Conservation (phyloP, 2,797 vertebrate species). For the Harpagifer antarcticus region DNA sequence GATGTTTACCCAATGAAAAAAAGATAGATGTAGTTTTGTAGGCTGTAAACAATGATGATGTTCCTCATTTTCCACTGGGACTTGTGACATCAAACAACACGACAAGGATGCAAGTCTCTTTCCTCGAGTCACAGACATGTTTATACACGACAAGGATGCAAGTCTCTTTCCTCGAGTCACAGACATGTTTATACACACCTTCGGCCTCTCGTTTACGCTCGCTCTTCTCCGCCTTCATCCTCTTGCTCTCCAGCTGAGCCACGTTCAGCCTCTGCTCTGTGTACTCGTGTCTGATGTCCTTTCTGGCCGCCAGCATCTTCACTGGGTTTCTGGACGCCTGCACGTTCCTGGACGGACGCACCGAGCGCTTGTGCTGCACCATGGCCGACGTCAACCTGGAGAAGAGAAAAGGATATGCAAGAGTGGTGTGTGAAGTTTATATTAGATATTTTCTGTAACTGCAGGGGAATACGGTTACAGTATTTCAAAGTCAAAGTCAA, state of each 20-base stretch:
- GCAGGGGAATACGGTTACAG: too few species aligned
- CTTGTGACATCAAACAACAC: conserved; percentile 3
- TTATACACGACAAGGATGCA: not conserved
- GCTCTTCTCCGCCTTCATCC: conserved; percentile 96
- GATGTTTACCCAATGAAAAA: not conserved
- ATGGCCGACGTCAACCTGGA: conserved; percentile 92
- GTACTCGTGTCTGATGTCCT: conserved; percentile 95
- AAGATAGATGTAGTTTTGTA: conserved; percentile 15
- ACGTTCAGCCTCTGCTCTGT: conserved; percentile 94
- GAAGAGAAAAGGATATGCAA: not conserved
- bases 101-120: not conserved
- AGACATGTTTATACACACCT: not conserved
- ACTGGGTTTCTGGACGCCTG: conserved; percentile 94
- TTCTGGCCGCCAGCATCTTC: conserved; percentile 93
- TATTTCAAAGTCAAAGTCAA: too few species aligned
- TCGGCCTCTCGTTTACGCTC: conserved; percentile 55
- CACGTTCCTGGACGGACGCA: conserved; percentile 93
- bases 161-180: not conserved
- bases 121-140: not conserved
- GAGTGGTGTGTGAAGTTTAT: not conserved
- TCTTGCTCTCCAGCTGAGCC: conserved; percentile 93
- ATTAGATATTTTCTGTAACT: not conserved
- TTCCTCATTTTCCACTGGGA: not conserved
- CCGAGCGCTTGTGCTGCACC: conserved; percentile 93
- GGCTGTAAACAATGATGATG: not conserved